A percentile compares a stretch with the other conserved stretches of the same genome.
Conservation (phyloP, 2,888 invertebrate species). For the Callimorpha dominula region DNA sequence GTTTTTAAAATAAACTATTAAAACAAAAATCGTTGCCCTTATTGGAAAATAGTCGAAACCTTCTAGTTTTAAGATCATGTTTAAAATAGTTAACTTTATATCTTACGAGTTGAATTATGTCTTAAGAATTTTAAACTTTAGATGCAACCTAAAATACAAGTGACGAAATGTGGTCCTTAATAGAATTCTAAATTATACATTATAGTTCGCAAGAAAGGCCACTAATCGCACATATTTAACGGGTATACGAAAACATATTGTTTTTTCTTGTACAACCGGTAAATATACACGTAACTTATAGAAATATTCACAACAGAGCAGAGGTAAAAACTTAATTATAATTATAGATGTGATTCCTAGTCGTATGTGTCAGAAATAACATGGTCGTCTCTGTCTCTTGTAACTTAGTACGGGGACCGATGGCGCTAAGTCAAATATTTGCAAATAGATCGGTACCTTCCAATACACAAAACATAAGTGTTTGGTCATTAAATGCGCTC, state of each 20-base stretch:
- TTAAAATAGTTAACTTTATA: not conserved
- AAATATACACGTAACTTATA: constrained; percentile 39
- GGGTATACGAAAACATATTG: constrained; percentile 17
- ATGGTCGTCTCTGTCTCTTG: not conserved
- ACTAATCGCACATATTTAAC: constrained; percentile 36
- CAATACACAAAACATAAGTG: not conserved
- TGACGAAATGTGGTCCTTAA: constrained; percentile 26
- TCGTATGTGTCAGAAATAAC: not conserved
- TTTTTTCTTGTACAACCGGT: constrained; percentile 17
- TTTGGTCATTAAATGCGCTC: not conserved
- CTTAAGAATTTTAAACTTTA: not conserved
- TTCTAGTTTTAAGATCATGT: not conserved
- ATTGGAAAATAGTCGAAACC: constrained; percentile 27
- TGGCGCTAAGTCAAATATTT: not conserved
- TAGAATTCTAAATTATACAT: constrained; percentile 29
- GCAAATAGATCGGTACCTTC: not conserved
- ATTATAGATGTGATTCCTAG: not conserved
- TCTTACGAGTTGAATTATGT: not conserved
- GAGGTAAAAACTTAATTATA: constrained; percentile 27
- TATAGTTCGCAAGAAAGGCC: constrained; percentile 48
- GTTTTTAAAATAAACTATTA: constrained; percentile 27
- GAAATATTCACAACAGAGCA: constrained; percentile 50
- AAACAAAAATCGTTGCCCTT: constrained; percentile 35
- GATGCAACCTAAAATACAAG: constrained; percentile 9
- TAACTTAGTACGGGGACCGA: not conserved